Evolutionary conservation across 1,140 invertebrate genomes (phyloP), one percentile per base, ranked within the genome.

Genomic region (Eurosta solidaginis): DNA sequence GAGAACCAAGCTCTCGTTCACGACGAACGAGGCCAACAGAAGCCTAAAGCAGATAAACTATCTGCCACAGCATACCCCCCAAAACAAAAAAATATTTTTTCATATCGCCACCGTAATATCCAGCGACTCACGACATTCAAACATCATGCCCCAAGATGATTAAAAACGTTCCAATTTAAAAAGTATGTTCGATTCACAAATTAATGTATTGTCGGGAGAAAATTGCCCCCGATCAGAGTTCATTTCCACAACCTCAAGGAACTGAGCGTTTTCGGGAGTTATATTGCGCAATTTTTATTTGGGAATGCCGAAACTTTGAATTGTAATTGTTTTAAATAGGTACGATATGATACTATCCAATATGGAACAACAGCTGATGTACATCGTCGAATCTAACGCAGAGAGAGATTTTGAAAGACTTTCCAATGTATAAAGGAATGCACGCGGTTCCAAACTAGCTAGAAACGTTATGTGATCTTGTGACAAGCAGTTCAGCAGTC

Each of bases 381-480:
- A 98, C 45, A 99, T 96, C 91, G 96, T 97, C 33, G 97, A 97
- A 91, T 99, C 97, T 90, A 99, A 89, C 80, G 97, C 96, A 79
- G 95, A 96, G 45, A 99, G 92, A 80, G 97, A 98, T 89, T 98
- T 97, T 50, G 96, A 98, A 85, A 99, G 97, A 63, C 97, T 97
- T 76, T 96, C 94, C 25, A 99, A 89, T 82, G 99, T 96, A 88
- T 98, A 99, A 7, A 99, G 91, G 87, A 99, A 98, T 79, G 98
- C 96, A 80, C 94, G 93, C 0, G 97, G 96, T 88, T 99, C 96
- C 82, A 99, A 89, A 25, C 95, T 96, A 1, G 96, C 95, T 47
- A 99, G 90, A 88, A 98, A 99, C 80, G 93, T 93, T 94, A 99
- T 98, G 88, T 99, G 97, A 89, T 99, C 97, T 88, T 97, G 96